Conservation (phyloP, 2,888 invertebrate genomes). For the Hartigia nigra region DNA sequence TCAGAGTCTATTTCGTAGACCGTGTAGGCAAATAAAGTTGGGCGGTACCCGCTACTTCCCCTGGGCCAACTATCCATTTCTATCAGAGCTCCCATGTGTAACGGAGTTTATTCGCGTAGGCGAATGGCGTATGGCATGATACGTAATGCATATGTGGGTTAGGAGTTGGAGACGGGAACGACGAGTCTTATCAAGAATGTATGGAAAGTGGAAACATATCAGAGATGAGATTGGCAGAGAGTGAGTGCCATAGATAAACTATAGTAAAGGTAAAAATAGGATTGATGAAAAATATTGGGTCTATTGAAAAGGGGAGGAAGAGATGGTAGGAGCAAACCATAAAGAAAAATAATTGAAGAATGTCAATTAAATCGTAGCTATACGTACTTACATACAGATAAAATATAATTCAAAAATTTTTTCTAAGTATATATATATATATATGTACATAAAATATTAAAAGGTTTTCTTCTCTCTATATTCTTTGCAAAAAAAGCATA, state of each 20-base stretch:
- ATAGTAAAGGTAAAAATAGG: background rate
- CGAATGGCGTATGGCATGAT: background rate
- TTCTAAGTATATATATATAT: background rate
- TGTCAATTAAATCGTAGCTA: background rate
- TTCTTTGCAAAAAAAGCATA: background rate
- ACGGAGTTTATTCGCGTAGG: background rate
- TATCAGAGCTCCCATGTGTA: background rate
- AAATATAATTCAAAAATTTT: background rate
- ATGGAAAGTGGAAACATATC: background rate
- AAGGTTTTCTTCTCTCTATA: background rate
- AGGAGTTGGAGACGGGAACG: background rate
- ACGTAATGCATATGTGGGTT: background rate
- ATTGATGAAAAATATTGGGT: background rate
- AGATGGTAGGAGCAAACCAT: background rate
- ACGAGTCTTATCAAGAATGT: background rate
- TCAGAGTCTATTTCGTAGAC: background rate
- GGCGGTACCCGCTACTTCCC: background rate
- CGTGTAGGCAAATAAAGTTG: background rate
- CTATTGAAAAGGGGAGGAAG: background rate
- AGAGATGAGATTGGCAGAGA: background rate
- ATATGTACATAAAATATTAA: background rate
- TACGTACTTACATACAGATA: background rate
- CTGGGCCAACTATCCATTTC: background rate
- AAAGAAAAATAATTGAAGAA: background rate
- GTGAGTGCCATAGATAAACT: background rate